A percentile compares a stretch with the other conserved stretches of the same genome.
Conservation (phyloP, 2,888 invertebrate species). For the Seira sanloemensis region DNA sequence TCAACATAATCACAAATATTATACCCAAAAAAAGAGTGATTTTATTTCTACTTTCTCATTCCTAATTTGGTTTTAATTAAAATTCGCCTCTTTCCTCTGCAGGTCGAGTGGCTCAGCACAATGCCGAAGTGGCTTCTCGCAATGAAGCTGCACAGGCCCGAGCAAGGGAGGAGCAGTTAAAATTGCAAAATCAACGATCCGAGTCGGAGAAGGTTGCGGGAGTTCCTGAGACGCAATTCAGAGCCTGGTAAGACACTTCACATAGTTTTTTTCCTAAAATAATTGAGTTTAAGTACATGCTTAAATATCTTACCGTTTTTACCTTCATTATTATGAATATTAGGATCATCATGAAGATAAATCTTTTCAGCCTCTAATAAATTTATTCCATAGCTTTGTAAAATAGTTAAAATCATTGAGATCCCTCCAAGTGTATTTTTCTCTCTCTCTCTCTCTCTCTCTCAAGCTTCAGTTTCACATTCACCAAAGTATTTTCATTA, state of each 20-base stretch:
- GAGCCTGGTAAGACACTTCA: not conserved
- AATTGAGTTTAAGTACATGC: not conserved
- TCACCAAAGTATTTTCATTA: conserved; percentile 49
- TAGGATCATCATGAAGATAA: not conserved
- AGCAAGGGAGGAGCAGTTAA: not conserved
- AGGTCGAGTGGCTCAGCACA: conserved; percentile 59
- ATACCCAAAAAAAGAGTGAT: too few species aligned
- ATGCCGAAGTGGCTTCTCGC: conserved; percentile 65
- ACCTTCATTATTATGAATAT: not conserved
- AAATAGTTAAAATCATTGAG: not conserved
- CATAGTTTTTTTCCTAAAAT: not conserved
- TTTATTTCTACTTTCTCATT: too few species aligned
- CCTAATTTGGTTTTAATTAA: conserved; percentile 12
- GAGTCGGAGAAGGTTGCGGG: not conserved
- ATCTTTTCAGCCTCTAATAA: not conserved
- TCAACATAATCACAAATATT: too few species aligned
- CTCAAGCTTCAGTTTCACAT: not conserved
- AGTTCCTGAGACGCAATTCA: not conserved
- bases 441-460: not conserved
- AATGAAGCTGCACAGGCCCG: conserved; percentile 16
- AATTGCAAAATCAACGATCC: not conserved
- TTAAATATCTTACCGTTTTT: too few species aligned
- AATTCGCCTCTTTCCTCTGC: conserved; percentile 16
- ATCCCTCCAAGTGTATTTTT: not conserved
- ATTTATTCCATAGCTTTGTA: not conserved